phyloP scores from a whole-genome alignment of 2,113 vertebrate genomes.

The Synchiropus splendidus region DNA sequence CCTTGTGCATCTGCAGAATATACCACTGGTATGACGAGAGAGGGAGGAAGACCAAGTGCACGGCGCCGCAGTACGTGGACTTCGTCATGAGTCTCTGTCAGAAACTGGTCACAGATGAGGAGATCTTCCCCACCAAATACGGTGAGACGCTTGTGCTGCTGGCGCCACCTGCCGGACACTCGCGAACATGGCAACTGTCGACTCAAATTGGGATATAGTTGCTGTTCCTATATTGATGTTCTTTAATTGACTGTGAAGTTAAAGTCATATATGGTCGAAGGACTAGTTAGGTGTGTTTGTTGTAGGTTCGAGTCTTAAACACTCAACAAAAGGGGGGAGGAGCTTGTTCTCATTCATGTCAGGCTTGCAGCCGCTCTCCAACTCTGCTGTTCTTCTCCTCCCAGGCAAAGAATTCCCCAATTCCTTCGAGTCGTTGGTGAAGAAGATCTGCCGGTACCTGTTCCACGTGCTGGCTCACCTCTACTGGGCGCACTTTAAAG shows the following conservation, averaged over 20 bases:
- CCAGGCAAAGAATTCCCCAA: conserved; percentile 93
- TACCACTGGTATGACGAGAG: conserved; percentile 98
- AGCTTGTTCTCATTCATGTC: no score
- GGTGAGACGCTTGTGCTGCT: conserved; percentile 64
- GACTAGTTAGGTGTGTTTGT: no score
- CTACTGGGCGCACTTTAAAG: conserved; percentile 97
- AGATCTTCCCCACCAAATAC: conserved; percentile 96
- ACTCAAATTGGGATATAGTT: no score
- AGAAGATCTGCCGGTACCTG: conserved; percentile 94
- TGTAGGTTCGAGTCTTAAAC: no score
- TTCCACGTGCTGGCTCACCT: conserved; percentile 98
- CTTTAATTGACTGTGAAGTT: no score
- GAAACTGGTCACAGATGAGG: conserved; percentile 96
- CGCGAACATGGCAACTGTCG: no score
- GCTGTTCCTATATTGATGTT: no score
- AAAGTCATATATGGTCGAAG: no score
- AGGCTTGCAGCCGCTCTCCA: no score
- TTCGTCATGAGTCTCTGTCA: conserved; percentile 98
- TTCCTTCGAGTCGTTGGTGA: conserved; percentile 93
- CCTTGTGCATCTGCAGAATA: conserved; percentile 67
- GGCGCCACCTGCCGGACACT: conserved; percentile 32
- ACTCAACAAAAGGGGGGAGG: no score
- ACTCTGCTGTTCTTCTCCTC: not conserved
- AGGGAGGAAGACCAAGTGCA: conserved; percentile 98
- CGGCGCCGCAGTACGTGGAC: conserved; percentile 95